phyloP scores from a whole-genome alignment of 2,797 vertebrate species.

The Chaetophractus vellerosus region DNA sequence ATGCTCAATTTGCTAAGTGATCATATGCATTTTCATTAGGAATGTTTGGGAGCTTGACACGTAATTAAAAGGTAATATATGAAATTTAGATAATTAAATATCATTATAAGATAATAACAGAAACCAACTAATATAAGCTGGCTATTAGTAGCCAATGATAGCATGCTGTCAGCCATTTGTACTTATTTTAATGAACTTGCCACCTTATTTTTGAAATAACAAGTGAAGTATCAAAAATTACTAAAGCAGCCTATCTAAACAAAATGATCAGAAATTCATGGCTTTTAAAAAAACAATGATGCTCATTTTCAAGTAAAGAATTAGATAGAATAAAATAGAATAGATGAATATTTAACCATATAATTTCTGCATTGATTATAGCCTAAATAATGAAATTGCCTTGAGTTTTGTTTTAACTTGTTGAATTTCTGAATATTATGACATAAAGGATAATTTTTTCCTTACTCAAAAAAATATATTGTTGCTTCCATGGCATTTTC shows the following conservation, averaged over 20 bases:
- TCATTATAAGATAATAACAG: background rate
- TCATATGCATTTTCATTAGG: conserved; percentile 5
- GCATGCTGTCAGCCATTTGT: background rate
- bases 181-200: conserved; percentile 50
- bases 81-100: conserved; percentile 51
- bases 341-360: conserved; percentile 61
- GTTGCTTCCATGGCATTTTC: conserved; percentile 79
- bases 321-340: conserved; percentile 54
- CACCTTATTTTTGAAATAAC: background rate
- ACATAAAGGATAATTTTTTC: conserved; percentile 61
- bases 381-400: conserved; percentile 73
- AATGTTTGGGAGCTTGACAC: background rate
- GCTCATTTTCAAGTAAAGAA: conserved; percentile 72
- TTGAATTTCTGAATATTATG: conserved; percentile 82
- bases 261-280: conserved; percentile 65
- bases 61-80: background rate
- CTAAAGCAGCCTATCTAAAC: conserved; percentile 18
- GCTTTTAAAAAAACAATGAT: conserved; percentile 60
- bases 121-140: background rate
- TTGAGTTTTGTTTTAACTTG: conserved; percentile 83
- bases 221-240: conserved; percentile 59
- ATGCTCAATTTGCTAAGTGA: background rate
- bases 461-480: conserved; percentile 73
- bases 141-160: background rate
- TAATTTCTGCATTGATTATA: conserved; percentile 79